Evolutionary conservation across 2,113 vertebrate genomes (phyloP).

Genomic region (Martes martes): DNA sequence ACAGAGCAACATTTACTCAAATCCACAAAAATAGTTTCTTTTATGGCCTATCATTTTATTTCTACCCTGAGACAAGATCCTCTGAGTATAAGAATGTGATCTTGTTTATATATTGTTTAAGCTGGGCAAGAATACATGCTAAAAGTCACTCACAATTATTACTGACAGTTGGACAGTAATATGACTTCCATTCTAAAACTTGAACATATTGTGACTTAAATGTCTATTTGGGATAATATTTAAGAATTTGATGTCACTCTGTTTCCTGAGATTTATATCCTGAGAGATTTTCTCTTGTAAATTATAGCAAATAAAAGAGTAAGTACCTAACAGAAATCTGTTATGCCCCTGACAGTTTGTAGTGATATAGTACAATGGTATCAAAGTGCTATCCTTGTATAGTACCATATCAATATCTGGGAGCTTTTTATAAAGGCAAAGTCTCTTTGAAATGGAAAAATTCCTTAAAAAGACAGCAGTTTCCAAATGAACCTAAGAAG

Average conservation of each 20-base stretch:
- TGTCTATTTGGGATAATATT: constrained; percentile 19
- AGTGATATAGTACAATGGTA: not conserved
- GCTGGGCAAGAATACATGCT: not conserved
- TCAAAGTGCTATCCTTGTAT: not conserved
- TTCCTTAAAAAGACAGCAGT: not conserved
- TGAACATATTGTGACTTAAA: constrained; percentile 10
- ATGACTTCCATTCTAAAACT: not conserved
- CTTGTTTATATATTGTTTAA: not conserved
- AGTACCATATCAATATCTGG: not conserved
- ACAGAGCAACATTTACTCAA: not conserved
- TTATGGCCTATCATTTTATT: not conserved
- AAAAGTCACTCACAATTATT: constrained; percentile 28
- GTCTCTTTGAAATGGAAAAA: not conserved
- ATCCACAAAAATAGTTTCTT: not conserved
- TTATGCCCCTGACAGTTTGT: not conserved
- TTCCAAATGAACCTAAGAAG: not conserved
- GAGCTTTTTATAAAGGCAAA: not conserved
- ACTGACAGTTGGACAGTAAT: not conserved
- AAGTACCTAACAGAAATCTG: not conserved
- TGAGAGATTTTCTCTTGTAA: constrained; percentile 14
- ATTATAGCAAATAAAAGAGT: constrained; percentile 18
- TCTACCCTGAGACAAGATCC: not conserved
- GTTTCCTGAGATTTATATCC: not conserved
- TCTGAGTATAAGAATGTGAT: not conserved
- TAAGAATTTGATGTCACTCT: constrained; percentile 17